Evolutionary conservation across 2,888 invertebrate genomes (phyloP), one percentile per base, ranked within the genome.

Genomic region (Scelioninae gen. 2): DNA sequence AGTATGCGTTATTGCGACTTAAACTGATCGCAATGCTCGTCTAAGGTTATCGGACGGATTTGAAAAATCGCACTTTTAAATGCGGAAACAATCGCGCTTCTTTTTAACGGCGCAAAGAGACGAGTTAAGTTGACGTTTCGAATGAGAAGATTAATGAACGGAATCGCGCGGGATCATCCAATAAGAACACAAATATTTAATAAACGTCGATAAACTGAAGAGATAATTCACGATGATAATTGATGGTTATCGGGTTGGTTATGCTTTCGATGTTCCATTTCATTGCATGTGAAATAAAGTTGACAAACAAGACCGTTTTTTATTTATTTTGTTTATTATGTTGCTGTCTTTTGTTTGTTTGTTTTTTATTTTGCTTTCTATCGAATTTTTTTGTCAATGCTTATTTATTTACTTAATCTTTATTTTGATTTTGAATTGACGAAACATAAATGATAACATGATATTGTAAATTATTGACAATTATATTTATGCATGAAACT

Each of bases 91-190:
- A 53, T 53, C 53, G 45, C 9, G 10, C 33, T 39, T 46, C 45
- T 53, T 64, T 53, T 45, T 46, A 16, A 2, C 25, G 35, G 18
- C 16, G 16, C n/a, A 46, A 37, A 18, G 16, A 48, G 50, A 31
- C 50, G 50, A 48, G 45, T 33, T 50, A 31, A 61, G 25, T 50
- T 50, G 41, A 63, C 50, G 63, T 35, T 35, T 22, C 15, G 33
- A 63, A 50, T 22, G 11, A 43, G n/a, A 63, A 63, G 63, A 63
- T 63, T 63, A 63, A 63, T 63, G 63, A 63, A 63, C 41, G 41
- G 11, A 61, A 19, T 61, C 48, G 28, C 35, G 61, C 48, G 31
- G 15, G 50, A 61, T 50, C 61, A 61, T 48, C 39, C 41, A 15
- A 13, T n/a, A 50, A 50, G 50, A 37, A 50, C 48, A 39, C 61